Evolutionary conservation across 2,888 invertebrate genomes (phyloP).

Genomic region (Eristalis tenax): DNA sequence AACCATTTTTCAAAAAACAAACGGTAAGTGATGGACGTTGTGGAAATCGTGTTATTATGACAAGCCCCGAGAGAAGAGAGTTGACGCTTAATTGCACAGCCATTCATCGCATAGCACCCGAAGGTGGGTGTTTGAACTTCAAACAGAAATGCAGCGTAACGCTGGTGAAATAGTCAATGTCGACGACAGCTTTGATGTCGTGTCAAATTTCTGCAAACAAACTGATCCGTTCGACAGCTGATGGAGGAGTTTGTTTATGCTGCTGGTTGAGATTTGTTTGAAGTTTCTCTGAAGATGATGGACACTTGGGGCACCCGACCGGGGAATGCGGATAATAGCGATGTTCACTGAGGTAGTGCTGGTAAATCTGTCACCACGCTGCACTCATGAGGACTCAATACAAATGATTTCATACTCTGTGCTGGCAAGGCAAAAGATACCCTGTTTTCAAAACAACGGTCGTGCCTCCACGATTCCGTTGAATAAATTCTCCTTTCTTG

Average conservation of each 20-base stretch:
- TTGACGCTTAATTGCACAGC: constrained; percentile 11
- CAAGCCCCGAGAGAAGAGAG: constrained; percentile 34
- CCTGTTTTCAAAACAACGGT: too few relatives aligned
- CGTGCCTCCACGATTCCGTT: too few relatives aligned
- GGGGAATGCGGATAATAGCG: not conserved
- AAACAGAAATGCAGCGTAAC: constrained; percentile 13
- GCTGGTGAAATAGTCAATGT: not conserved
- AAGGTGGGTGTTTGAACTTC: constrained; percentile 21
- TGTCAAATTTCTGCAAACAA: constrained; percentile 46
- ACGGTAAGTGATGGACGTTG: constrained; percentile 43
- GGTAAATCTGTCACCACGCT: too few relatives aligned
- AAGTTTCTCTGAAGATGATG: constrained; percentile 5
- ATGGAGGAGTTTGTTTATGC: constrained; percentile 11
- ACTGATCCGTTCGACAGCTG: constrained; percentile 4
- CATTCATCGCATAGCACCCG: not conserved
- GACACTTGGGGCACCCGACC: not conserved
- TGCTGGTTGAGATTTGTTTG: not conserved
- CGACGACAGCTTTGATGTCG: constrained; percentile 5
- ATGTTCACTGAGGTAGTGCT: too few relatives aligned
- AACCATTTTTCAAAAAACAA: constrained; percentile 3
- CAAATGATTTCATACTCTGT: too few relatives aligned
- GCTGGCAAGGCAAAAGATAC: too few relatives aligned
- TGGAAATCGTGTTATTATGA: constrained; percentile 47
- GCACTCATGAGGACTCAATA: too few relatives aligned
- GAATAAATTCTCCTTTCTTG: too few relatives aligned